Evolutionary conservation across 2,888 invertebrate genomes (phyloP).

Genomic region (Silvanus unidentatus): DNA sequence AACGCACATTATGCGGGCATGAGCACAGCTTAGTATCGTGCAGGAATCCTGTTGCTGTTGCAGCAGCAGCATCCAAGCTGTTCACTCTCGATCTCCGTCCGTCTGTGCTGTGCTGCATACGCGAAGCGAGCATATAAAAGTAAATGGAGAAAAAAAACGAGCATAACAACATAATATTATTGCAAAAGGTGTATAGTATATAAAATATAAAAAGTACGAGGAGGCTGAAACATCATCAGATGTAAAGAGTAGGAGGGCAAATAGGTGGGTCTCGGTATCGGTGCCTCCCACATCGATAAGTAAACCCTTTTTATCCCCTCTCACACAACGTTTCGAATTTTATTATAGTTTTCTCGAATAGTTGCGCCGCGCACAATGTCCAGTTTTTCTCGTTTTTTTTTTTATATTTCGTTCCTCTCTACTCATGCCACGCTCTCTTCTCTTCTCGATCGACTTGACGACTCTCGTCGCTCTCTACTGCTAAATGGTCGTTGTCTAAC

Average conservation of each 20-base stretch:
- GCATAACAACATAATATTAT: conserved; percentile 4
- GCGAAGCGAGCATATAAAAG: too few species aligned
- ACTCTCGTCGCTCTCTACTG: background rate
- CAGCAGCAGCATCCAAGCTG: too few species aligned
- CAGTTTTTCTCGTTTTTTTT: conserved; percentile 10
- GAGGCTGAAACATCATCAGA: conserved; percentile 27
- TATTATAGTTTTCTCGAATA: conserved; percentile 39
- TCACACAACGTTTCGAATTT: conserved; percentile 34
- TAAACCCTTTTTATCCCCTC: conserved; percentile 32
- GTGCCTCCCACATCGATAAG: conserved; percentile 40
- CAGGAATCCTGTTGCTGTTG: too few species aligned
- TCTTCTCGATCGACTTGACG: too few species aligned
- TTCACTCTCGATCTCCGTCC: too few species aligned
- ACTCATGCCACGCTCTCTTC: conserved; percentile 1
- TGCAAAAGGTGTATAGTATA: conserved; percentile 14
- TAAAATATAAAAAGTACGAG: conserved; percentile 31
- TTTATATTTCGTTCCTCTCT: conserved; percentile 9
- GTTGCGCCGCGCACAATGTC: conserved; percentile 20
- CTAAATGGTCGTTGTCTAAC: background rate
- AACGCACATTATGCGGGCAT: too few species aligned
- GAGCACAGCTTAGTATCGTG: too few species aligned
- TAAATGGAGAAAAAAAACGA: background rate
- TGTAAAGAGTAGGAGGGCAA: conserved; percentile 31
- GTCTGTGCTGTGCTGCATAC: too few species aligned
- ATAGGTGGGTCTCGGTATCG: conserved; percentile 41